Percentiles rank a stretch among this genome's conserved stretches.
These are phyloP conservation scores for Brachionus calyciflorus DNA, from an alignment of 1,140 invertebrate genomes.

Conservation along the genomic window DNA sequence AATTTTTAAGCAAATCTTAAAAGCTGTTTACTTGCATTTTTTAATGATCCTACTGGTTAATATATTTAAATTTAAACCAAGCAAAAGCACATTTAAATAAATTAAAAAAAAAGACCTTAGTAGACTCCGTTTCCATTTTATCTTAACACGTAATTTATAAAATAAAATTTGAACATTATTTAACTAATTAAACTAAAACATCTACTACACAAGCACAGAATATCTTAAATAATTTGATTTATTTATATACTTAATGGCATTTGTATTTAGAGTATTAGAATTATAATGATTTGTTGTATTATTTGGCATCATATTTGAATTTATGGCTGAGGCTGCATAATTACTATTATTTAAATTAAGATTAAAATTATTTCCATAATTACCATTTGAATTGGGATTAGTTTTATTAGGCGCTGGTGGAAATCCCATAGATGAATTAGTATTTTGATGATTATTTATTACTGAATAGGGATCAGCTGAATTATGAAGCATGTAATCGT, in stretches of 20 bases:
- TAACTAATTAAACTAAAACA: slow-evolving; percentile 8
- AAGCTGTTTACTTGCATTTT: too few species aligned
- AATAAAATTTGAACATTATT: not conserved
- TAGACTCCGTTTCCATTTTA: not conserved
- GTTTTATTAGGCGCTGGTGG: not conserved
- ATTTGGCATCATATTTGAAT: not conserved
- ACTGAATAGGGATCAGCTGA: slow-evolving; percentile 35
- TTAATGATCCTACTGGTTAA: too few species aligned
- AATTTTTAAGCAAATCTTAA: too few species aligned
- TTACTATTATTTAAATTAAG: slow-evolving; percentile 27
- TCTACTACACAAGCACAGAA: slow-evolving; percentile 27
- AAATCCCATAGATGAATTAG: not conserved
- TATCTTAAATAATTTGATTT: not conserved
- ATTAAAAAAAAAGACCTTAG: not conserved
- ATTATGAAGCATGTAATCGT: slow-evolving; percentile 36
- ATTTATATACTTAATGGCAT: slow-evolving; percentile 30
- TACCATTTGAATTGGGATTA: slow-evolving; percentile 21
- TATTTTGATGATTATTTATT: slow-evolving; percentile 1
- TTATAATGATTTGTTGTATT: slow-evolving; percentile 7
- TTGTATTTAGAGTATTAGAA: slow-evolving; percentile 38
- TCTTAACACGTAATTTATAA: not conserved
- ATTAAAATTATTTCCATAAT: slow-evolving; percentile 16
- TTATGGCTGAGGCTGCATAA: not conserved
- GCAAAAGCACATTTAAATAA: not conserved
- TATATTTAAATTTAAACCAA: not conserved